Percentiles rank a stretch among this genome's conserved stretches.
Evolutionary conservation across 1,140 invertebrate species (phyloP).

Genomic region (Lepidurus apus): DNA sequence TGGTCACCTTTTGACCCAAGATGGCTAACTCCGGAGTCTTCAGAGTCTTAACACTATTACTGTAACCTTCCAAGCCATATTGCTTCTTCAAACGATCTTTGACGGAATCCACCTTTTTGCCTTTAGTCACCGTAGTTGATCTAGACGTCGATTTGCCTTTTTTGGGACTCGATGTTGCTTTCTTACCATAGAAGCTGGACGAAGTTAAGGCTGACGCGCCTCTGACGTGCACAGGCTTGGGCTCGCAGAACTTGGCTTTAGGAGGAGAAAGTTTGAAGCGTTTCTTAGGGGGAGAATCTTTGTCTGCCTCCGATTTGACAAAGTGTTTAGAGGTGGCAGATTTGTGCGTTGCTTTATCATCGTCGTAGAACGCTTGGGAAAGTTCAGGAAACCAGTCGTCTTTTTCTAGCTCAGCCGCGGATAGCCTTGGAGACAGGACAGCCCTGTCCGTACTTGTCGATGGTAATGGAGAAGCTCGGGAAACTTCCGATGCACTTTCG

Average conservation of each 20-base stretch:
- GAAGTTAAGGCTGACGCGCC: neutral
- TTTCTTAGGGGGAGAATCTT: neutral
- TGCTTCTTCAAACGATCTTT: slow-evolving; percentile 14
- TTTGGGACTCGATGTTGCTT: neutral
- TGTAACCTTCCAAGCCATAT: neutral
- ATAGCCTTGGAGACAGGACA: neutral
- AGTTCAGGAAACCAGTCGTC: slow-evolving; percentile 26
- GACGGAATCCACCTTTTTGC: neutral
- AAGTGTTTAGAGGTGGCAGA: neutral
- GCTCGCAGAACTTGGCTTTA: neutral
- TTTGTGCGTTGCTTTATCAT: slow-evolving; percentile 1
- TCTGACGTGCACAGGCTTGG: neutral
- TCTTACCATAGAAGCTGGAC: neutral
- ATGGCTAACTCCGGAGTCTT: neutral
- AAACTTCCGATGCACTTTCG: neutral
- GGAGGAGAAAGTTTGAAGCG: neutral
- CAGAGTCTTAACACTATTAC: neutral
- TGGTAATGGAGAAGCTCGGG: neutral
- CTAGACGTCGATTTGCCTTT: neutral
- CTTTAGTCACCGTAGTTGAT: neutral
- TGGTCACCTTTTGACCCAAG: neutral
- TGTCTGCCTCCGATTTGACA: neutral
- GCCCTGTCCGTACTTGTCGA: neutral
- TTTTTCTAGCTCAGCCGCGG: neutral
- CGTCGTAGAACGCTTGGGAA: slow-evolving; percentile 24